Conservation (phyloP, 2,113 vertebrate species). For the Syngnathus typhle region DNA sequence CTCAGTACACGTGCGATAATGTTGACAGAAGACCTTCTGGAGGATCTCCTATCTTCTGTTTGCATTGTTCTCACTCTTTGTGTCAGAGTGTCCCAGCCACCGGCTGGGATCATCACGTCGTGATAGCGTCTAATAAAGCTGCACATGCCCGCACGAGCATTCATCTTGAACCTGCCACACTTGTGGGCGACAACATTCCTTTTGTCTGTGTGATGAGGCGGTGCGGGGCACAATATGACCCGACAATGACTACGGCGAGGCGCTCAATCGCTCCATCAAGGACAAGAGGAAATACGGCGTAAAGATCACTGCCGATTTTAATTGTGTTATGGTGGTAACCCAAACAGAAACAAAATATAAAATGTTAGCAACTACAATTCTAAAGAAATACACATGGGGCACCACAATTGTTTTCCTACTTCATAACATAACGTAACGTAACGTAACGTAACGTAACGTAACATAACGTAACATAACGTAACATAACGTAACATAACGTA, state of each 20-base stretch:
- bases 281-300: constrained; percentile 17
- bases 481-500: too few relatives aligned
- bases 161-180: constrained; percentile 19
- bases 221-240: constrained; percentile 26
- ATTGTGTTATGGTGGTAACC: constrained; percentile 7
- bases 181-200: constrained; percentile 20
- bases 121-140: constrained; percentile 17
- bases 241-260: constrained; percentile 29
- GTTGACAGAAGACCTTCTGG: background rate
- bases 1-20: background rate
- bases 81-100: constrained; percentile 1
- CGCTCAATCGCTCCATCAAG: constrained; percentile 37
- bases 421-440: too few relatives aligned
- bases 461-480: too few relatives aligned
- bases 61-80: background rate
- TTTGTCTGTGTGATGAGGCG: constrained; percentile 20
- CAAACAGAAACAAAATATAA: constrained; percentile 7
- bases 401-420: too few relatives aligned
- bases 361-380: background rate
- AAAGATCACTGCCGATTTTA: constrained; percentile 20
- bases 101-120: background rate
- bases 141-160: constrained; percentile 3
- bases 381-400: background rate
- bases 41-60: background rate
- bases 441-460: too few relatives aligned